Percentiles rank a stretch among this genome's conserved stretches.
These are phyloP conservation scores for Lochmaea capreae DNA, from an alignment of 2,888 invertebrate genomes.

Conservation along the genomic window DNA sequence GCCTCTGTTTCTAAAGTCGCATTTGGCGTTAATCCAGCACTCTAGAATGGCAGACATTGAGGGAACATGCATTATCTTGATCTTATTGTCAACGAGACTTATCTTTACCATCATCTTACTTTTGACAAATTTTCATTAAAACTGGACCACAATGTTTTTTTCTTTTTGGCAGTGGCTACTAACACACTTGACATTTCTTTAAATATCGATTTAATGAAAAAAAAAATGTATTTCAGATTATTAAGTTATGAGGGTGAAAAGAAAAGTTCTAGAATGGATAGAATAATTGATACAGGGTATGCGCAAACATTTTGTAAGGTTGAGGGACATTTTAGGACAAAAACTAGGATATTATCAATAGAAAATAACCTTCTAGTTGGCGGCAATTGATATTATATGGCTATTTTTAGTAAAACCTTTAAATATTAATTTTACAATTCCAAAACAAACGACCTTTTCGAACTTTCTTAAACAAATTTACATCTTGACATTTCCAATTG, in stretches of 20 bases:
- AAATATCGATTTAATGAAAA: too few species aligned
- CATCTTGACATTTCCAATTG: constrained; percentile 8
- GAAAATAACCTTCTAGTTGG: too few species aligned
- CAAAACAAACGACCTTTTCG: background rate
- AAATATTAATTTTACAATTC: too few species aligned
- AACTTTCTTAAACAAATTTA: background rate
- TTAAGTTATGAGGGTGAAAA: background rate
- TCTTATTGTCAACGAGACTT: constrained; percentile 50
- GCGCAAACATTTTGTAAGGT: too few species aligned
- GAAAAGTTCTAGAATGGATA: too few species aligned
- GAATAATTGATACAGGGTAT: too few species aligned
- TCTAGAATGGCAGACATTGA: constrained; percentile 33
- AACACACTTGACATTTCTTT: background rate
- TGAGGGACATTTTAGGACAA: too few species aligned
- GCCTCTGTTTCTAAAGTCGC: constrained; percentile 5
- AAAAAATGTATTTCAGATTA: too few species aligned
- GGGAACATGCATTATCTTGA: constrained; percentile 49
- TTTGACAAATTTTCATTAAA: constrained; percentile 52
- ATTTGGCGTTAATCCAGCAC: constrained; percentile 46
- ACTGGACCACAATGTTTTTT: constrained; percentile 44
- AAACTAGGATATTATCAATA: too few species aligned
- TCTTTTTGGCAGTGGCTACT: constrained; percentile 26
- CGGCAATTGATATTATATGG: too few species aligned
- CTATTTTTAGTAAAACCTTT: too few species aligned
- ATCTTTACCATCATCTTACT: constrained; percentile 47